Conservation (phyloP, 2,888 invertebrate species). For the Ditula angustiorana region DNA sequence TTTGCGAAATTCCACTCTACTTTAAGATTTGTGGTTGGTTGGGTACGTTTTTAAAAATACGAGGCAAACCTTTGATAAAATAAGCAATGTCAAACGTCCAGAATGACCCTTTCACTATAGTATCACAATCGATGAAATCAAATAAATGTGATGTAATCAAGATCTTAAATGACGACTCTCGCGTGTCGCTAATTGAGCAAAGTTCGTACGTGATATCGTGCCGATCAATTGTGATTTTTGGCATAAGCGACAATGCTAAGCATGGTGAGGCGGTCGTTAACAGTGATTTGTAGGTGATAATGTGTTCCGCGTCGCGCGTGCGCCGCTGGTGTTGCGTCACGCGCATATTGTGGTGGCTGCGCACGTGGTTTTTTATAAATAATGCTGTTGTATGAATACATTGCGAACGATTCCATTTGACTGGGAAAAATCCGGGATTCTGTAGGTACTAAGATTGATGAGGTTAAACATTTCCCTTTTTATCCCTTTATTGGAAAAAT, state of each 20-base stretch:
- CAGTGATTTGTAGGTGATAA: constrained; percentile 60
- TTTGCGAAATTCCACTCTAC: not conserved
- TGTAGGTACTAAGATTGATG: not conserved
- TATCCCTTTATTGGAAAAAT: too few relatives aligned
- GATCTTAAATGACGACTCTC: constrained; percentile 9
- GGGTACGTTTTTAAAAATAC: not conserved
- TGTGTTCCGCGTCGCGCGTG: constrained; percentile 48
- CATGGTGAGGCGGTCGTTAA: constrained; percentile 52
- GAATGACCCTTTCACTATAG: not conserved
- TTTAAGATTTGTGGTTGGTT: not conserved
- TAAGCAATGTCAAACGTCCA: not conserved
- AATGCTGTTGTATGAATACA: not conserved
- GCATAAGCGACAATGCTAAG: constrained; percentile 38
- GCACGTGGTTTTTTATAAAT: constrained; percentile 42
- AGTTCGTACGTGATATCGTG: constrained; percentile 24
- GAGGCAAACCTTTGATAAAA: not conserved
- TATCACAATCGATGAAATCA: not conserved
- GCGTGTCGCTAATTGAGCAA: constrained; percentile 14
- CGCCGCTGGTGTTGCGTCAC: constrained; percentile 42
- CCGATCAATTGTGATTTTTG: constrained; percentile 35
- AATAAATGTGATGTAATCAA: not conserved
- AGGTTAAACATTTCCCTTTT: too few relatives aligned
- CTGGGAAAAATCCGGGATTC: not conserved
- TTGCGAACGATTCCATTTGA: not conserved
- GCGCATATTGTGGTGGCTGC: constrained; percentile 29